These are phyloP conservation scores for Channa maculata DNA, from an alignment of 2,113 vertebrate genomes.

Conservation along the genomic window DNA sequence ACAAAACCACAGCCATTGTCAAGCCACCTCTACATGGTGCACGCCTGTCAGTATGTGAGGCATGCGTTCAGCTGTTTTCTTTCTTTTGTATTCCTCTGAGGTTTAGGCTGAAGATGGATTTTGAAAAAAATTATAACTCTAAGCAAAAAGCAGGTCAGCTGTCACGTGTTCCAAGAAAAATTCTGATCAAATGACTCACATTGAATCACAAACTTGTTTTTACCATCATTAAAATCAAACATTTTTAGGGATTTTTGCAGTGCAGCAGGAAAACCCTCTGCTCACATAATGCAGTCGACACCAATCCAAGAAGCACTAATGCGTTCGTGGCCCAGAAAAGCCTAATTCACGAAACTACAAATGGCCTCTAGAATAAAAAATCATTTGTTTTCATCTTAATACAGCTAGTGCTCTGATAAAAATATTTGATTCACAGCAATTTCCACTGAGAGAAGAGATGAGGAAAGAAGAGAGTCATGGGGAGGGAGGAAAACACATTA, in stretches of 20 bases:
- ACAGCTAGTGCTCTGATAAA: constrained; percentile 10
- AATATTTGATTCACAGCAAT: constrained; percentile 32
- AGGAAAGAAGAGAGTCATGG: neutral
- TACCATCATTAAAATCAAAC: neutral
- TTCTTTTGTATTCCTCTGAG: constrained; percentile 20
- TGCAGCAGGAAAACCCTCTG: constrained; percentile 3
- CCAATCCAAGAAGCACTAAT: constrained; percentile 38
- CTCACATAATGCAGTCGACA: constrained; percentile 3
- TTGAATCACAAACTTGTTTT: constrained; percentile 20
- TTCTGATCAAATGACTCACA: constrained; percentile 22
- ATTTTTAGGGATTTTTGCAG: constrained; percentile 26
- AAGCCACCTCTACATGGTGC: constrained; percentile 8
- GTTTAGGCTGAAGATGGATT: constrained; percentile 18
- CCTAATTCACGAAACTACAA: constrained; percentile 15
- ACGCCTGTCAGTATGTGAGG: constrained; percentile 19
- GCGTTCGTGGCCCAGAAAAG: constrained; percentile 30
- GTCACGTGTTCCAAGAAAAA: constrained; percentile 36
- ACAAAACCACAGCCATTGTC: neutral
- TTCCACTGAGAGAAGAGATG: constrained; percentile 24
- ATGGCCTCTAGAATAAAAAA: constrained; percentile 11
- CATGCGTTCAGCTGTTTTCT: constrained; percentile 4
- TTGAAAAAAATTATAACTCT: constrained; percentile 23
- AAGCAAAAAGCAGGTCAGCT: constrained; percentile 56
- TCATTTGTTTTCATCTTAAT: constrained; percentile 25
- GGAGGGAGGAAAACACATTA: constrained; percentile 30